Conservation (phyloP, 2,888 invertebrate genomes). For the Adelphocoris suturalis region DNA sequence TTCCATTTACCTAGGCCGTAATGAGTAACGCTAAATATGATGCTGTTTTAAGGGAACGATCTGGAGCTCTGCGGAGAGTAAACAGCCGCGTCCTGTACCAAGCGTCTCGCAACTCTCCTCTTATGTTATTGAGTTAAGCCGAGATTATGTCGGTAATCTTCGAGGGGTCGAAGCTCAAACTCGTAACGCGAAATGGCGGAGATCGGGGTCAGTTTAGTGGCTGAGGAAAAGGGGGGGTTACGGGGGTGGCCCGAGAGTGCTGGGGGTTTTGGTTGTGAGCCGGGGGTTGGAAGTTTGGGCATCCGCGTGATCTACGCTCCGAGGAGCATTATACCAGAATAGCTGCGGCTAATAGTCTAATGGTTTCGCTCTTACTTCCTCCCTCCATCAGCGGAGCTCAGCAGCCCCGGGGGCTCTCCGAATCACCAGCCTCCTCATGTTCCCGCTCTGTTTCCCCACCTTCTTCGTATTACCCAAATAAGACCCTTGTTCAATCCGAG, state of each 20-base stretch:
- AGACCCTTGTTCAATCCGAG: too few relatives aligned
- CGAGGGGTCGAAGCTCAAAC: not conserved
- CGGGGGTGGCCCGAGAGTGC: not conserved
- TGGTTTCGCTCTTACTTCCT: constrained; percentile 22
- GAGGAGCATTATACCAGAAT: constrained; percentile 49
- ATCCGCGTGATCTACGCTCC: constrained; percentile 55
- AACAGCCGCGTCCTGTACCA: too few relatives aligned
- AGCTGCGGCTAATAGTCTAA: constrained; percentile 62
- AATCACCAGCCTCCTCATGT: not conserved
- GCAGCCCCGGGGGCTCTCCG: not conserved
- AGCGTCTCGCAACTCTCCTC: constrained; percentile 5
- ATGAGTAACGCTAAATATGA: too few relatives aligned
- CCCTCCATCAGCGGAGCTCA: not conserved
- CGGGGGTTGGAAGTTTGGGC: constrained; percentile 30
- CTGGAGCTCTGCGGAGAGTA: too few relatives aligned
- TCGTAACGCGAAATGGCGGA: constrained; percentile 25
- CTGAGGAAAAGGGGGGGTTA: not conserved
- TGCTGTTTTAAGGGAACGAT: too few relatives aligned
- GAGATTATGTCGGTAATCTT: constrained; percentile 39
- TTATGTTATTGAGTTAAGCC: constrained; percentile 40
- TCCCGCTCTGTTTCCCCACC: not conserved
- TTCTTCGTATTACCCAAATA: not conserved
- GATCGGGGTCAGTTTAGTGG: constrained; percentile 41
- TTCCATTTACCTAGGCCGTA: too few relatives aligned
- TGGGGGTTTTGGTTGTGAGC: not conserved